phyloP scores from a whole-genome alignment of 2,888 invertebrate species.

The Trichopria drosophilae region DNA sequence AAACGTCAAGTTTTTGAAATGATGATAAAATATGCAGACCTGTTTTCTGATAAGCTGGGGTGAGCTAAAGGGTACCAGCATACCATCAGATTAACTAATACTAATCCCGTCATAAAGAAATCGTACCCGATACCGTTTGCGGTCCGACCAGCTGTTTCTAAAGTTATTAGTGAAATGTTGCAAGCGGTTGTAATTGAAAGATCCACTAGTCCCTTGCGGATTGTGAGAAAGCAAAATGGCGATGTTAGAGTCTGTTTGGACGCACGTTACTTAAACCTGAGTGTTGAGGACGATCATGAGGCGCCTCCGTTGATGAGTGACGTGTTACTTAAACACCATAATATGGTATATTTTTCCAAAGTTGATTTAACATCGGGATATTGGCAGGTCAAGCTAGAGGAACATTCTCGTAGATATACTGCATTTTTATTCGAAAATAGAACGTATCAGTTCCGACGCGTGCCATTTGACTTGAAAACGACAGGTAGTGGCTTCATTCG shows the following conservation, averaged over 20 bases:
- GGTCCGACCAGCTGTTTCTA: constrained; percentile 32
- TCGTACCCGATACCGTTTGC: constrained; percentile 43
- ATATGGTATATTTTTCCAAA: constrained; percentile 28
- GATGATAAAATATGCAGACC: too few relatives aligned
- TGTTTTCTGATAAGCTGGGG: constrained; percentile 39
- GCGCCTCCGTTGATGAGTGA: constrained; percentile 33
- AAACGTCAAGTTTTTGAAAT: too few relatives aligned
- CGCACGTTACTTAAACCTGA: constrained; percentile 43
- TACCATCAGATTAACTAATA: constrained; percentile 35
- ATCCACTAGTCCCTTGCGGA: constrained; percentile 4
- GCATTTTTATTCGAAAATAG: constrained; percentile 31
- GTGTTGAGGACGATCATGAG: constrained; percentile 40
- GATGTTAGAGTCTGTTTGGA: constrained; percentile 28
- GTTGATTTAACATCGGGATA: constrained; percentile 36
- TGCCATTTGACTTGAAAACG: too few relatives aligned
- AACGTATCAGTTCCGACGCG: constrained; percentile 37
- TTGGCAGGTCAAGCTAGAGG: constrained; percentile 35
- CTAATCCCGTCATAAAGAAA: constrained; percentile 33
- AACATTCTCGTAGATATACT: constrained; percentile 26
- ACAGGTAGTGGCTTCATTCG: too few relatives aligned
- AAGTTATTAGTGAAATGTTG: not conserved
- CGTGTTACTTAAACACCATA: constrained; percentile 34
- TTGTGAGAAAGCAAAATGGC: not conserved
- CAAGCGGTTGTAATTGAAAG: not conserved
- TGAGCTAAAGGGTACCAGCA: constrained; percentile 38